Evolutionary conservation across 2,113 vertebrate genomes (phyloP).

Genomic region (Eurypyga helias): DNA sequence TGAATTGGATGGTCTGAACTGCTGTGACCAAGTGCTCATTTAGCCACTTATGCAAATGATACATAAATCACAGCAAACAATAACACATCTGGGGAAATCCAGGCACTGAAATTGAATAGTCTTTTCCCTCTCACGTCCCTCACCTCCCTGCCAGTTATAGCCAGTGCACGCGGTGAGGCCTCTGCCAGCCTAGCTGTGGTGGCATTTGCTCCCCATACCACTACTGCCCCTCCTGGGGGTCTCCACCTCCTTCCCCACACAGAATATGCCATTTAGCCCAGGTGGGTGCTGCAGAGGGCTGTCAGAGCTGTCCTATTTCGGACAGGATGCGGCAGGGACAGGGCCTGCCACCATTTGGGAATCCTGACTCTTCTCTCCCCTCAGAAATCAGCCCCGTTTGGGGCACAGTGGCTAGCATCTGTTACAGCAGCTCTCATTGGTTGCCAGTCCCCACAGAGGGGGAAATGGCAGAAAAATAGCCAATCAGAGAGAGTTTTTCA

Average conservation of each 20-base stretch:
- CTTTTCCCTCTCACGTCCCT: neutral
- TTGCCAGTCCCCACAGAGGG: neutral
- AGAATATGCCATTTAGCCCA: neutral
- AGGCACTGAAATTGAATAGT: neutral
- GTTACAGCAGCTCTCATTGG: neutral
- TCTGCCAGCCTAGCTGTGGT: neutral
- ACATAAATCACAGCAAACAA: neutral
- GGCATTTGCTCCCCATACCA: neutral
- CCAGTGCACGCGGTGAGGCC: rapidly evolving
- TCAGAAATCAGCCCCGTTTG: neutral
- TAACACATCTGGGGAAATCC: neutral
- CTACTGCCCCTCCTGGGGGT: neutral
- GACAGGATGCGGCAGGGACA: rapidly evolving
- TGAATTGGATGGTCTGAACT: neutral
- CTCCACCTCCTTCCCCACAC: neutral
- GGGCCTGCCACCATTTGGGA: rapidly evolving
- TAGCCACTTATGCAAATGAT: neutral
- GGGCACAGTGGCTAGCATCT: rapidly evolving
- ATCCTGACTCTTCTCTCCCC: rapidly evolving
- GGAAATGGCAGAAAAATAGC: neutral
- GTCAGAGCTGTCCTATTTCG: neutral
- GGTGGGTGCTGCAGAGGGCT: neutral
- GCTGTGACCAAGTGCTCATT: neutral
- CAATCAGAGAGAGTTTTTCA: neutral
- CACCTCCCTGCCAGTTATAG: neutral